Evolutionary conservation across 1,140 invertebrate genomes (phyloP).

Genomic region (Trachelipus rathkii): DNA sequence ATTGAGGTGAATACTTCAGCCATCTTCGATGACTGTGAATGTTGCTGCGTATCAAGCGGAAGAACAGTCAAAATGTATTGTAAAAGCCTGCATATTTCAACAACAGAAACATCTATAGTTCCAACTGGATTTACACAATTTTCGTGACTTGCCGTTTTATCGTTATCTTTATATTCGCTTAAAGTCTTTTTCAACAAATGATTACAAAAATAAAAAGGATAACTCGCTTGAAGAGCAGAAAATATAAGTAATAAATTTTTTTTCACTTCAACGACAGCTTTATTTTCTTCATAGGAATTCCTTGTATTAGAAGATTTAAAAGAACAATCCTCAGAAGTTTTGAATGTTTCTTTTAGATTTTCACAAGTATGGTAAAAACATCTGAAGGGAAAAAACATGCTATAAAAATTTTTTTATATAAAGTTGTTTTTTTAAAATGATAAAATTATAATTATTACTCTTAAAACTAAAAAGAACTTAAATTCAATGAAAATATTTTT

Average conservation of each 20-base stretch:
- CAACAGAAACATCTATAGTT: conserved; percentile 47
- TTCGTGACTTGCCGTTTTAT: conserved; percentile 14
- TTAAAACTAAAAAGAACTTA: too few relatives aligned
- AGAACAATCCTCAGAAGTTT: too few relatives aligned
- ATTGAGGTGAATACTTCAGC: conserved; percentile 38
- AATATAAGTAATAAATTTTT: conserved; percentile 84
- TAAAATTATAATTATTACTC: too few relatives aligned
- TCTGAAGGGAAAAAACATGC: too few relatives aligned
- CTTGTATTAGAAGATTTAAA: background rate
- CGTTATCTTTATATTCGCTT: background rate
- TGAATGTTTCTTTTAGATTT: too few relatives aligned
- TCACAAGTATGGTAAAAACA: too few relatives aligned
- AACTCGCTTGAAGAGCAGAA: conserved; percentile 75
- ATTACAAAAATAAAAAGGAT: conserved; percentile 63
- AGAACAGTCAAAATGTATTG: conserved; percentile 75
- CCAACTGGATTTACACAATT: conserved; percentile 46
- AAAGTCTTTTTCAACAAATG: too few relatives aligned
- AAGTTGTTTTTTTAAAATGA: too few relatives aligned
- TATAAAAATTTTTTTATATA: too few relatives aligned
- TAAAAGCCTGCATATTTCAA: conserved; percentile 63
- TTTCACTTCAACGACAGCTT: conserved; percentile 55
- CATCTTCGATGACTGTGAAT: conserved; percentile 37
- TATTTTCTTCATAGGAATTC: conserved; percentile 24
- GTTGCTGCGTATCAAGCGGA: conserved; percentile 64
- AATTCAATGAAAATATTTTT: too few relatives aligned